Evolutionary conservation across 2,113 vertebrate genomes (phyloP).

Genomic region (Tringa solitaria): DNA sequence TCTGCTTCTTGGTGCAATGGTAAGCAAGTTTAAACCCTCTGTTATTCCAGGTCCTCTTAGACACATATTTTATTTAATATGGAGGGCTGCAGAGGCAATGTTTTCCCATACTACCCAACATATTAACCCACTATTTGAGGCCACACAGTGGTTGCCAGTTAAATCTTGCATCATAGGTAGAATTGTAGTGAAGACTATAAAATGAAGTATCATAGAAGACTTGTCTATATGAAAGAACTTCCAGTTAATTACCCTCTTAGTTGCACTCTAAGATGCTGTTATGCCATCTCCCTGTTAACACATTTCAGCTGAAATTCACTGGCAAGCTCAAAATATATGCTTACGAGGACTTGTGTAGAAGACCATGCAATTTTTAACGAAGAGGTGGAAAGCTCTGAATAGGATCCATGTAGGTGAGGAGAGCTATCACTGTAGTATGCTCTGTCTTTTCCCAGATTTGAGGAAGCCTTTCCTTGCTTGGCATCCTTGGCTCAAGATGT

Average conservation of each 20-base stretch:
- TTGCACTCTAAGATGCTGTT: background rate
- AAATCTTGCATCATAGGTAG: background rate
- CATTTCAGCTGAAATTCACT: conserved; percentile 8
- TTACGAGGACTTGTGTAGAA: background rate
- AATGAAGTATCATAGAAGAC: background rate
- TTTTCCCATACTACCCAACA: background rate
- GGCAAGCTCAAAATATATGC: background rate
- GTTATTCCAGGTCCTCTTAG: background rate
- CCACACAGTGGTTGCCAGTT: conserved; percentile 14
- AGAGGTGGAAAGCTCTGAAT: background rate
- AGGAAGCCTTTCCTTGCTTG: background rate
- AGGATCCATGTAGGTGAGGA: background rate
- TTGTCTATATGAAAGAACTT: conserved; percentile 12
- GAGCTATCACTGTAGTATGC: background rate
- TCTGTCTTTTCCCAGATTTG: background rate
- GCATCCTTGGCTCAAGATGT: background rate
- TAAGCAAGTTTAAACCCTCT: background rate
- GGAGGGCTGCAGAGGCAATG: background rate
- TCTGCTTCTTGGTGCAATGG: background rate
- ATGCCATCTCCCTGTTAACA: background rate
- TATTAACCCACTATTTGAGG: background rate
- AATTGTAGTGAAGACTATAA: background rate
- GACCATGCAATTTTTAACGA: background rate
- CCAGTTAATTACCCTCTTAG: background rate
- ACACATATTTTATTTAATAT: background rate